Evolutionary conservation across 2,888 invertebrate species (phyloP).

Genomic region (Apamea epomidion): DNA sequence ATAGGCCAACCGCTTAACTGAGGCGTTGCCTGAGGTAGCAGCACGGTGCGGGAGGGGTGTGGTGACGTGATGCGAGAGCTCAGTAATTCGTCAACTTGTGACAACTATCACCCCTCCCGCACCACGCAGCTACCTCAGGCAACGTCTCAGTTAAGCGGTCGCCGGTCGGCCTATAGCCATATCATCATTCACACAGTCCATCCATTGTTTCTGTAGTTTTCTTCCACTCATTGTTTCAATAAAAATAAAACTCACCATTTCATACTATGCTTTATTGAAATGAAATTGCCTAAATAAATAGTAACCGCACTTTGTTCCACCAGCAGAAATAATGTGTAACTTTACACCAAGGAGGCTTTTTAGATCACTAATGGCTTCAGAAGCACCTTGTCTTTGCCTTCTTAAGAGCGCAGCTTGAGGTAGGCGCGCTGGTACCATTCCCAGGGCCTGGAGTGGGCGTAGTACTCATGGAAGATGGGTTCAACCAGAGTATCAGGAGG

Average conservation of each 20-base stretch:
- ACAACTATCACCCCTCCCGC: no score
- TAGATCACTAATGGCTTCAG: slow-evolving; percentile 18
- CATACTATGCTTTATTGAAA: slow-evolving; percentile 63
- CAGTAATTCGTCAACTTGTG: no score
- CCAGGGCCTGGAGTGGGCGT: slow-evolving; percentile 91
- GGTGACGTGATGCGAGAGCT: no score
- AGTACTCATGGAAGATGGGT: slow-evolving; percentile 93
- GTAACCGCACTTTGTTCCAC: slow-evolving; percentile 42
- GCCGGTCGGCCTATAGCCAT: background rate
- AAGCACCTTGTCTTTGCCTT: slow-evolving; percentile 23
- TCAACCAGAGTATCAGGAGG: slow-evolving; percentile 91
- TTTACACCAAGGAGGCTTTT: slow-evolving; percentile 25
- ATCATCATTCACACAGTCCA: background rate
- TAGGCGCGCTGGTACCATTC: slow-evolving; percentile 89
- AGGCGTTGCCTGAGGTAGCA: no score
- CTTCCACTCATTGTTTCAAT: background rate
- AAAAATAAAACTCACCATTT: slow-evolving; percentile 32
- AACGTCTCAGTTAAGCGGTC: no score
- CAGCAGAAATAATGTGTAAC: slow-evolving; percentile 11
- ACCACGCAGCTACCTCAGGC: no score
- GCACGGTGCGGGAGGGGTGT: no score
- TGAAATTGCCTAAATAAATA: slow-evolving; percentile 72
- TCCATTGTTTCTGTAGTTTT: background rate
- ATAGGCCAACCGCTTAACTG: no score
- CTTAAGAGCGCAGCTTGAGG: slow-evolving; percentile 90